Evolutionary conservation across 2,888 invertebrate species (phyloP).

Genomic region (Hypolimnas misippus): DNA sequence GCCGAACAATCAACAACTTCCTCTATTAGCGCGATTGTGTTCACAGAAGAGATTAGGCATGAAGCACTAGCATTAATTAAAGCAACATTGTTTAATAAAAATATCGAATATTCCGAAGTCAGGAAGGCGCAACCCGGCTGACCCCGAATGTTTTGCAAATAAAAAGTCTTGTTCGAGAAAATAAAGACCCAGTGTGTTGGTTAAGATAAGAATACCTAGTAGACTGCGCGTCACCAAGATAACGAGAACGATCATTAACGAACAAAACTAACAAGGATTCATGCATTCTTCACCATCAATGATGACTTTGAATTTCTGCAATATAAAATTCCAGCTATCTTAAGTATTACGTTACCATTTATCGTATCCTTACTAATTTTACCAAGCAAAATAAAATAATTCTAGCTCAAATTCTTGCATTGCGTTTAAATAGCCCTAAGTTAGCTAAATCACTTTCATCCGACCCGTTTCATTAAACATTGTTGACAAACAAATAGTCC

Average conservation of each 20-base stretch:
- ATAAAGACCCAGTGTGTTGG: constrained; percentile 57
- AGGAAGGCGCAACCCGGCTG: constrained; percentile 71
- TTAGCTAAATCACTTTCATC: background rate
- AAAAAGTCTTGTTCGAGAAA: constrained; percentile 61
- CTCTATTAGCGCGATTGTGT: constrained; percentile 49
- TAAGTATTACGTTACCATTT: too few species aligned
- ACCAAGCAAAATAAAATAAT: background rate
- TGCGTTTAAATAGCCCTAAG: background rate
- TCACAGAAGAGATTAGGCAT: constrained; percentile 57
- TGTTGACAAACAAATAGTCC: constrained; percentile 26
- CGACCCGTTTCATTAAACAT: constrained; percentile 3
- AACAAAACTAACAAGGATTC: constrained; percentile 22
- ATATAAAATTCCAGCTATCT: background rate
- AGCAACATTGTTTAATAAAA: constrained; percentile 66
- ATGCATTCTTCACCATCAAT: constrained; percentile 10
- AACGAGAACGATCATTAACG: constrained; percentile 47
- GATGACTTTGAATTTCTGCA: background rate
- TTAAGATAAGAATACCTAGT: constrained; percentile 57
- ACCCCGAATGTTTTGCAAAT: constrained; percentile 58
- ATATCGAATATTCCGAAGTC: constrained; percentile 61
- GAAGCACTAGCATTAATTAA: constrained; percentile 53
- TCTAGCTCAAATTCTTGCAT: background rate
- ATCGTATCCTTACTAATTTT: too few species aligned
- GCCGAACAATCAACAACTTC: constrained; percentile 48
- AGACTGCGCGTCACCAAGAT: constrained; percentile 79